Percentiles rank a stretch among this genome's conserved stretches.
Evolutionary conservation across 2,797 vertebrate species (phyloP).

Genomic region (Cyclopterus lumpus): DNA sequence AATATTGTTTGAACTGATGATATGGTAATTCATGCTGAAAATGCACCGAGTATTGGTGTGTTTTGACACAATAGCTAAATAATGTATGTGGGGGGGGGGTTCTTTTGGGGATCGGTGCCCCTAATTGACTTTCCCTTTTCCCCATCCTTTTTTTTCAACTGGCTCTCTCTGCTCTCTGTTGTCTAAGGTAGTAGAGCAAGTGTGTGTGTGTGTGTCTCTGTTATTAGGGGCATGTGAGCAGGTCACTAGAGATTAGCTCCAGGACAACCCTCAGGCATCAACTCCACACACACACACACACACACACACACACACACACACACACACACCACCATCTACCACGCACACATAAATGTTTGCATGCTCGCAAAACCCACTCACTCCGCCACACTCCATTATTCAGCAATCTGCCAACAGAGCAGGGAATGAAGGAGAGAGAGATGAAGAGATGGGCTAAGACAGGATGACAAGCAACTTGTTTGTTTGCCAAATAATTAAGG

Average conservation of each 20-base stretch:
- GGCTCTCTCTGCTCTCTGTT: background rate
- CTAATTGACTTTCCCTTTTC: background rate
- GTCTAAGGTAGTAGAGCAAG: background rate
- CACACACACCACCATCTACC: slow-evolving; percentile 5
- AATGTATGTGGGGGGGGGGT: background rate
- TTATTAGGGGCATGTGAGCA: slow-evolving; percentile 22
- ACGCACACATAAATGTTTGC: slow-evolving; percentile 37
- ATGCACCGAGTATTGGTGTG: slow-evolving; percentile 7
- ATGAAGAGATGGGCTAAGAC: slow-evolving; percentile 59
- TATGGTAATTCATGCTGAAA: slow-evolving; percentile 1
- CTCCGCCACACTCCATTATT: slow-evolving; percentile 66
- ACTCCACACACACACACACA: background rate
- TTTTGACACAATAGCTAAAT: slow-evolving; percentile 32
- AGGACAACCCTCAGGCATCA: slow-evolving; percentile 53
- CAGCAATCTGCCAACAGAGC: slow-evolving; percentile 58
- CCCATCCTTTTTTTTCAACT: background rate
- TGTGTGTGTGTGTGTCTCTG: background rate
- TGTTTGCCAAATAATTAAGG: slow-evolving; percentile 75
- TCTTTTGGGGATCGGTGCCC: background rate
- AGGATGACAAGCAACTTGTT: slow-evolving; percentile 72
- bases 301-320: background rate
- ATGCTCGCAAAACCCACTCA: slow-evolving; percentile 23
- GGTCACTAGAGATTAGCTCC: slow-evolving; percentile 43
- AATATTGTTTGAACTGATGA: background rate
- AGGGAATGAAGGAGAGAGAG: slow-evolving; percentile 51